Percentiles rank a stretch among this genome's conserved stretches.
Conservation (phyloP, 2,888 invertebrate genomes). For the Lithophane ornitopus region DNA sequence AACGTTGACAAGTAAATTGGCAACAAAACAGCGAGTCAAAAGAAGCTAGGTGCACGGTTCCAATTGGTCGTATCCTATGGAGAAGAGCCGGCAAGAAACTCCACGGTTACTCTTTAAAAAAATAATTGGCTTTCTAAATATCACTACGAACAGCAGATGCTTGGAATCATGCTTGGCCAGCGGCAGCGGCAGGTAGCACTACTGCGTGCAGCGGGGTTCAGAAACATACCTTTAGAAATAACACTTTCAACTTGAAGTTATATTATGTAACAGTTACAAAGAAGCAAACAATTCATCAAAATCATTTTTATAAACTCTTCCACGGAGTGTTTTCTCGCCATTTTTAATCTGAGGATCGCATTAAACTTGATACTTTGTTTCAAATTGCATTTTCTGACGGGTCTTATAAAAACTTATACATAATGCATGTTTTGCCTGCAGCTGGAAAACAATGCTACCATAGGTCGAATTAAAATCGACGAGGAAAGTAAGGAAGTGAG, state of each 20-base stretch:
- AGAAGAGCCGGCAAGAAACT: too few relatives aligned
- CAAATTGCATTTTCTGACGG: conserved; percentile 88
- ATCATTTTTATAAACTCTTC: conserved; percentile 61
- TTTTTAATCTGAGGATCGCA: conserved; percentile 87
- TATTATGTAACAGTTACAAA: conserved; percentile 40
- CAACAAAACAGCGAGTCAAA: too few relatives aligned
- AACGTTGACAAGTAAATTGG: too few relatives aligned
- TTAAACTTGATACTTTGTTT: conserved; percentile 90
- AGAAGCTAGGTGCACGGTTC: too few relatives aligned
- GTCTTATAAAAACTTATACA: conserved; percentile 89
- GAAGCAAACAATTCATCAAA: conserved; percentile 65
- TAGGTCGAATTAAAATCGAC: neutral
- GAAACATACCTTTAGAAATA: conserved; percentile 2
- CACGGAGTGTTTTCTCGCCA: conserved; percentile 74
- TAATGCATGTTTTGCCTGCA: conserved; percentile 88
- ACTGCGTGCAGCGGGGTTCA: too few relatives aligned
- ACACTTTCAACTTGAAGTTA: conserved; percentile 39
- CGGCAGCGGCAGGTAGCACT: too few relatives aligned
- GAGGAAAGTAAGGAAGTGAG: neutral
- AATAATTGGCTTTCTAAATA: too few relatives aligned
- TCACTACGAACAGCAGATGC: too few relatives aligned
- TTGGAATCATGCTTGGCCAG: too few relatives aligned
- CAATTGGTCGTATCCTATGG: too few relatives aligned
- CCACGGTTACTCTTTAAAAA: too few relatives aligned
- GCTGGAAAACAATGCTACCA: conserved; percentile 78